phyloP scores from a whole-genome alignment of 2,888 invertebrate species.

The Agonopterix heracliana region DNA sequence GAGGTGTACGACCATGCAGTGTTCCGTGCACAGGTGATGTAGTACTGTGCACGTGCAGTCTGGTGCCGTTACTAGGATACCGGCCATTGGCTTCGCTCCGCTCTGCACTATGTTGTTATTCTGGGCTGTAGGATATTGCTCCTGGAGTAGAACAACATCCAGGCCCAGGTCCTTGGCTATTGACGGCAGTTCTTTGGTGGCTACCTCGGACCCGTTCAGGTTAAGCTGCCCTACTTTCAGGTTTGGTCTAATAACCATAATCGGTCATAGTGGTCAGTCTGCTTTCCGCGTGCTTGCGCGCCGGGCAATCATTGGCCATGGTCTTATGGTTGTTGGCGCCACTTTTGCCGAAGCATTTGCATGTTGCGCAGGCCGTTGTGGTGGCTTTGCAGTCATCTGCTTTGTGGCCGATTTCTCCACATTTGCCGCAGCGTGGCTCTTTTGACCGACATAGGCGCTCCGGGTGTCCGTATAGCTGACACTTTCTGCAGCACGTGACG shows the following conservation, averaged over 20 bases:
- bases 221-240: slow-evolving; percentile 8
- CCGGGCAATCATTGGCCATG: not conserved
- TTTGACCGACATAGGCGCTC: not conserved
- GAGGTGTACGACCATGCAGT: not conserved
- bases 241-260: not conserved
- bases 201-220: slow-evolving; percentile 5
- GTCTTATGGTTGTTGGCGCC: slow-evolving; percentile 1
- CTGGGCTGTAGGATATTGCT: slow-evolving; percentile 2
- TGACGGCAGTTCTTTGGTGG: slow-evolving; percentile 6
- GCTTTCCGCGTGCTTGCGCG: not conserved
- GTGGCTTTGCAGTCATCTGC: not conserved
- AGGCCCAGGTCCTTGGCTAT: slow-evolving; percentile 1
- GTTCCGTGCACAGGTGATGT: not conserved
- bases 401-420: not conserved
- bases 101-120: not conserved
- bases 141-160: slow-evolving; percentile 12
- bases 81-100: not conserved
- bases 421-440: not conserved
- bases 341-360: slow-evolving; percentile 2
- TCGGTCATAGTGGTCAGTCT: not conserved
- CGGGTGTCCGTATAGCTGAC: not conserved
- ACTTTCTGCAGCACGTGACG: slow-evolving; percentile 17
- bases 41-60: not conserved
- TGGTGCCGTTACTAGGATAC: not conserved
- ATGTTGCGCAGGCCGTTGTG: slow-evolving; percentile 10